These are phyloP conservation scores for Echinarachnius parma DNA, from an alignment of 53 echinoderm and acorn worm species.

Conservation along the genomic window DNA sequence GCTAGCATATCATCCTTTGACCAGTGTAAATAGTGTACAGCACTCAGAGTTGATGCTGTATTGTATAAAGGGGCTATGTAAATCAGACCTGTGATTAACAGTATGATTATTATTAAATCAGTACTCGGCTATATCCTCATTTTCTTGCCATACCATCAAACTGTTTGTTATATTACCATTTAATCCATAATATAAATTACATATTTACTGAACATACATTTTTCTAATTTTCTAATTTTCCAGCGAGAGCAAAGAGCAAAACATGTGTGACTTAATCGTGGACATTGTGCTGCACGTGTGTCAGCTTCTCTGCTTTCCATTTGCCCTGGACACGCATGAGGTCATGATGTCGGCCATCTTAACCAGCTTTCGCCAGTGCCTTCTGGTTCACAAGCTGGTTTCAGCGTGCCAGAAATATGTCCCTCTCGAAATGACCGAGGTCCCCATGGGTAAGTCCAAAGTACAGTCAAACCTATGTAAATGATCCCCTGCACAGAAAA, in stretches of 20 bases:
- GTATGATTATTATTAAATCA: too few relatives aligned
- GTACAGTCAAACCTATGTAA: background rate
- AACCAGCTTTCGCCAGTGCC: constrained; percentile 74
- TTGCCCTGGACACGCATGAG: constrained; percentile 86
- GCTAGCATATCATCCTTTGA: too few relatives aligned
- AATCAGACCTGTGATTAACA: too few relatives aligned
- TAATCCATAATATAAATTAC: too few relatives aligned
- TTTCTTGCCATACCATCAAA: too few relatives aligned
- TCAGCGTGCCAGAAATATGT: constrained; percentile 70
- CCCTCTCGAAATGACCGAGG: constrained; percentile 70
- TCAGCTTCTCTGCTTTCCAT: constrained; percentile 92
- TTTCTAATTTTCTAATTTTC: background rate
- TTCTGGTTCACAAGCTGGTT: constrained; percentile 65
- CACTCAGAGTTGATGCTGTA: too few relatives aligned
- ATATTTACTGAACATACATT: too few relatives aligned
- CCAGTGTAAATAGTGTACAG: too few relatives aligned
- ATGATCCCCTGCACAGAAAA: too few relatives aligned
- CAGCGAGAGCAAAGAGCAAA: constrained; percentile 41
- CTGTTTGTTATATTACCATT: too few relatives aligned
- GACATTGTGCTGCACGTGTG: constrained; percentile 76
- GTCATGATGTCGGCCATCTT: constrained; percentile 69
- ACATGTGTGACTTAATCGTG: constrained; percentile 52
- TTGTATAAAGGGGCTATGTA: too few relatives aligned
- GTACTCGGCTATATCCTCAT: too few relatives aligned
- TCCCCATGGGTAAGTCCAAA: constrained; percentile 64